A percentile compares a stretch with the other conserved stretches of the same genome.
phyloP scores from a whole-genome alignment of 2,797 vertebrate genomes.

The Prunella strophiata region DNA sequence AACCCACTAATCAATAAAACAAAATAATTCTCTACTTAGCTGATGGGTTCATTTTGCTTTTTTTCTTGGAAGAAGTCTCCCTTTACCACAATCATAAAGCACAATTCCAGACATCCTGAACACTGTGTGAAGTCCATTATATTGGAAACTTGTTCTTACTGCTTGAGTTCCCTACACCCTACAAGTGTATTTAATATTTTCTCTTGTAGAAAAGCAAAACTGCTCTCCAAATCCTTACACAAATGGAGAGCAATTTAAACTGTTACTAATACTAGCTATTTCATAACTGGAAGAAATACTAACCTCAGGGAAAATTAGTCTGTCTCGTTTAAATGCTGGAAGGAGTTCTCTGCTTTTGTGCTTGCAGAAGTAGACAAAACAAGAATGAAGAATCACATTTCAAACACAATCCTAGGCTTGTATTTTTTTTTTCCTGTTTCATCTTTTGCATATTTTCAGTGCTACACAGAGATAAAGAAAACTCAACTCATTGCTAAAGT shows the following conservation, averaged over 20 bases:
- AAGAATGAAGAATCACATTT: not conserved
- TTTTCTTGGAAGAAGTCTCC: not conserved
- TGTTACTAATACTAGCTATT: not conserved
- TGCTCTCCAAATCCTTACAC: not conserved
- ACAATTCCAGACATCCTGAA: not conserved
- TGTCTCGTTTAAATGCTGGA: not conserved
- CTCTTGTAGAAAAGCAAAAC: not conserved
- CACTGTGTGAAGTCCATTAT: too few species aligned
- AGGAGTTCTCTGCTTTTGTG: not conserved
- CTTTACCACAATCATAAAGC: not conserved
- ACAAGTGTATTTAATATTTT: not conserved
- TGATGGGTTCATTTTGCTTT: not conserved
- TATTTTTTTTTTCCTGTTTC: not conserved
- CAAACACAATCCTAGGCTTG: not conserved
- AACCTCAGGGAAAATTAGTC: not conserved
- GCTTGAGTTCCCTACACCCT: not conserved
- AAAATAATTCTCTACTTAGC: not conserved
- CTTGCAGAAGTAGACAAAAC: not conserved
- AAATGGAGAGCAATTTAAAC: not conserved
- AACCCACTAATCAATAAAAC: not conserved
- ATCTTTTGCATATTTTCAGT: constrained; percentile 8
- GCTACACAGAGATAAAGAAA: constrained; percentile 5
- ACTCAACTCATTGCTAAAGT: not conserved
- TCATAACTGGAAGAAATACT: not conserved
- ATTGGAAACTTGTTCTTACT: not conserved